Conservation (phyloP, 2,113 vertebrate genomes). For the Eulemur macaco region DNA sequence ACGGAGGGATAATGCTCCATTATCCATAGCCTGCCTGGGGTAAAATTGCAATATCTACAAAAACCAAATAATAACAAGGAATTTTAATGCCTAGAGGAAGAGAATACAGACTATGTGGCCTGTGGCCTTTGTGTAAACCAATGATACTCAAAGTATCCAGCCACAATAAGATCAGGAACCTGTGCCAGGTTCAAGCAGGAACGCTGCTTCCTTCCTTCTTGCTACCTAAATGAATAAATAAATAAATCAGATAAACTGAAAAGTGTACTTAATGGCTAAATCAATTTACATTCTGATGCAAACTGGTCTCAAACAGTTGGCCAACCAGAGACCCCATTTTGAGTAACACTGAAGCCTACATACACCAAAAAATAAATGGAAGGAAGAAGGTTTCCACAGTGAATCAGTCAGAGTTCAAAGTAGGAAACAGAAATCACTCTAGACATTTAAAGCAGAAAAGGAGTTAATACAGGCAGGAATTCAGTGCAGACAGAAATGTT, state of each 20-base stretch:
- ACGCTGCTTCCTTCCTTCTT: neutral
- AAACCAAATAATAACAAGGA: constrained; percentile 30
- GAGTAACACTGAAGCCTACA: neutral
- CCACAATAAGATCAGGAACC: neutral
- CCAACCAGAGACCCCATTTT: neutral
- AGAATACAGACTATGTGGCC: neutral
- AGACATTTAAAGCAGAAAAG: neutral
- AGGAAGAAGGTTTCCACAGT: neutral
- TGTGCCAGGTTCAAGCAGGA: neutral
- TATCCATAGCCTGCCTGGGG: neutral
- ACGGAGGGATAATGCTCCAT: neutral
- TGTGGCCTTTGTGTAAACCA: constrained; percentile 9
- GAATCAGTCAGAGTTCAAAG: neutral
- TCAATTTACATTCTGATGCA: neutral
- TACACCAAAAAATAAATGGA: neutral
- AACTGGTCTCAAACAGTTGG: neutral
- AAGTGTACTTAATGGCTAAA: neutral
- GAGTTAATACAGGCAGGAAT: neutral
- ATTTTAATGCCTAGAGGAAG: neutral
- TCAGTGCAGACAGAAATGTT: neutral
- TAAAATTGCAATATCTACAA: constrained; percentile 45
- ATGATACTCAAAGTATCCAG: neutral
- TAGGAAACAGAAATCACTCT: neutral
- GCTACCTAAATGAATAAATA: neutral
- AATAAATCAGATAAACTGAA: neutral